A percentile compares a stretch with the other conserved stretches of the same genome.
Conservation (phyloP, 2,888 invertebrate species). For the Drosophila leonis region DNA sequence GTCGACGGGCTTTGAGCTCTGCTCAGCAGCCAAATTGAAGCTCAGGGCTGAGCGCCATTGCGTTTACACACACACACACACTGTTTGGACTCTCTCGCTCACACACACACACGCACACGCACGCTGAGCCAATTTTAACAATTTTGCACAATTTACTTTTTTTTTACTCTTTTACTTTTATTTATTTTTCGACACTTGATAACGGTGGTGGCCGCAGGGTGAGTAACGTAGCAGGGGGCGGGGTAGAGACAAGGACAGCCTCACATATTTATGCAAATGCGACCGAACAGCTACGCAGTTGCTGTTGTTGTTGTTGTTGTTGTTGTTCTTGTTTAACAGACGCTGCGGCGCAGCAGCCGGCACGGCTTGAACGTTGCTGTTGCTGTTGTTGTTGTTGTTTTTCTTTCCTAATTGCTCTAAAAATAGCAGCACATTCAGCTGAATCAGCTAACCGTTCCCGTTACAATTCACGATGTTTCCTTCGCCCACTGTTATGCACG, state of each 20-base stretch:
- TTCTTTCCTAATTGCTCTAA: constrained; percentile 57
- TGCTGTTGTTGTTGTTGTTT: constrained; percentile 26
- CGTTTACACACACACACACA: constrained; percentile 31
- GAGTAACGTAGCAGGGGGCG: constrained; percentile 3
- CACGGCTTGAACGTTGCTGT: constrained; percentile 23
- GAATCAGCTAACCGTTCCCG: constrained; percentile 37
- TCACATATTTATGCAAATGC: constrained; percentile 68
- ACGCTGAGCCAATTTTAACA: constrained; percentile 47
- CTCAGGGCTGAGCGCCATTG: constrained; percentile 47
- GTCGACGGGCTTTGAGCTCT: constrained; percentile 30
- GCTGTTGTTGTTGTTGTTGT: constrained; percentile 44
- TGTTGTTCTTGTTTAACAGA: constrained; percentile 40
- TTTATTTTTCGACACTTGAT: constrained; percentile 55
- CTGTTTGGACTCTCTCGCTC: constrained; percentile 17
- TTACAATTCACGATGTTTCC: constrained; percentile 30
- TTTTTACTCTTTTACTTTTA: constrained; percentile 8
- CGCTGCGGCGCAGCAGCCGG: constrained; percentile 49
- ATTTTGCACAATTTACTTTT: constrained; percentile 49
- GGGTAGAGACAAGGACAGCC: constrained; percentile 14
- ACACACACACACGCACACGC: constrained; percentile 23
- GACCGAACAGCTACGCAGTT: constrained; percentile 42
- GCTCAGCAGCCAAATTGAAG: constrained; percentile 45
- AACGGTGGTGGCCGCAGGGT: constrained; percentile 11
- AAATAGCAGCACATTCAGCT: constrained; percentile 48
- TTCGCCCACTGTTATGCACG: constrained; percentile 57